Base-by-base conservation (phyloP, 23 tunicate species). In the Aplidium turbinatum region DNA sequence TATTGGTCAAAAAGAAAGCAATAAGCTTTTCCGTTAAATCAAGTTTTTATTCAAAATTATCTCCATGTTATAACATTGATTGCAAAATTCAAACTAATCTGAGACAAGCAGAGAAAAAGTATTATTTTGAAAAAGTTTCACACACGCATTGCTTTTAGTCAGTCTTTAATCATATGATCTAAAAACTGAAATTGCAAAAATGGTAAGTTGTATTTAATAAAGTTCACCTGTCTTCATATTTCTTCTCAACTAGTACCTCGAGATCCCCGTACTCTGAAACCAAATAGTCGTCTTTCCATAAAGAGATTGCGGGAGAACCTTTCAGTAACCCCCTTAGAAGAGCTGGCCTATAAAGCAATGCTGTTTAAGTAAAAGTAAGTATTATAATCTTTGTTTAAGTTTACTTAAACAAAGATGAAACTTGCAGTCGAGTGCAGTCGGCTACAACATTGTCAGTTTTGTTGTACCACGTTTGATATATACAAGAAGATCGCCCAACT, bases 171-270 rank as follows among this genome's bases (percentile, higher is more conserved):
- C n/a, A n/a, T n/a, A 16, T 9, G 50, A 9, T 42, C 16, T 42
- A 42, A 42, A 42, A 42, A 42, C 11, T 42, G 11, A 16, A 9
- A 42, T 11, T 16, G 16, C 11, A 42, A 42, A 42, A 11, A 9
- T 9, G 11, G 11, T 42, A 42, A 42, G 16, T 9, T 55, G 23
- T 55, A 6, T 6, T 55, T 18, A 21, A 6, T 18, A 55, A 19
- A 55, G n/a, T 20, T 22, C 2, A 78, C 93, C 93, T 60, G 77
- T 91, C 91, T 73, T 91, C 97, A 38, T 32, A 66, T 57, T 91
- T 91, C 79, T 84, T 91, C 52, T 91, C 97, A 30, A 91, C 82
- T 32, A 84, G 68, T 0, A 91, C 97, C 27, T 91, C 86, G 63
- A 77, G 77, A 42, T 84, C 86, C 0, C 97, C 97, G 48, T 84